Base-by-base conservation (phyloP, 2,113 vertebrate species). In the Andinoacara biseriatus region DNA sequence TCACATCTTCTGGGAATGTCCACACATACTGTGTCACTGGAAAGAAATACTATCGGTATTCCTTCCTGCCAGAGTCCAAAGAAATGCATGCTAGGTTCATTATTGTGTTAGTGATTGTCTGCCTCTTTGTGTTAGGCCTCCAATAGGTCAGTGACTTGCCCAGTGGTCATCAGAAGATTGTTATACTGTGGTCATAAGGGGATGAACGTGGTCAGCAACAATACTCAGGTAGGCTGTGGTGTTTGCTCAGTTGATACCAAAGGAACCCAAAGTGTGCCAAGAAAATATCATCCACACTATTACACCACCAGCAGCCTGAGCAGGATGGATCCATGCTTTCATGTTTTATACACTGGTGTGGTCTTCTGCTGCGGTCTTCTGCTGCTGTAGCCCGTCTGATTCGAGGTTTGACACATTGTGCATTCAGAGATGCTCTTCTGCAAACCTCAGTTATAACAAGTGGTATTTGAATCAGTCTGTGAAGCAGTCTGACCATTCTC, bases 131-230 rank as follows among this genome's bases (percentile, higher is more conserved):
- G 7, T 0, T 43, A 65, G 61, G 35, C 40, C 61, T 24, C 35
- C 61, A 65, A 24, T 35, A 43, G 35, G 3, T n/a, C 13, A 40
- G 61, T 9, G 8, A 35, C 35, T 7, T 9, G 35, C 7, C 35
- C 35, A 35, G 5, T 35, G 35, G 35, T 35, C 15, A 43, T 65
- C 35, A 65, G 61, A 65, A 65, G n/a, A 43, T 0, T 35, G 61
- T 20, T 40, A n/a, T 20, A 22, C n/a, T 43, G 35, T 43, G n/a
- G n/a, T 43, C 4, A 0, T 24, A 15, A 43, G 40, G 35, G 35
- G n/a, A 10, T 65, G 15, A 0, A 63, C 9, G 38, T 20, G 7
- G 35, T 63, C n/a, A 63, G 61, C 40, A 40, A 40, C 61, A 43
- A 13, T 13, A 11, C 40, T 43, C 31, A 31, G 5, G 5, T 31